Evolutionary conservation across 1,140 invertebrate species (phyloP).

Genomic region (Leptopilina boulardi): DNA sequence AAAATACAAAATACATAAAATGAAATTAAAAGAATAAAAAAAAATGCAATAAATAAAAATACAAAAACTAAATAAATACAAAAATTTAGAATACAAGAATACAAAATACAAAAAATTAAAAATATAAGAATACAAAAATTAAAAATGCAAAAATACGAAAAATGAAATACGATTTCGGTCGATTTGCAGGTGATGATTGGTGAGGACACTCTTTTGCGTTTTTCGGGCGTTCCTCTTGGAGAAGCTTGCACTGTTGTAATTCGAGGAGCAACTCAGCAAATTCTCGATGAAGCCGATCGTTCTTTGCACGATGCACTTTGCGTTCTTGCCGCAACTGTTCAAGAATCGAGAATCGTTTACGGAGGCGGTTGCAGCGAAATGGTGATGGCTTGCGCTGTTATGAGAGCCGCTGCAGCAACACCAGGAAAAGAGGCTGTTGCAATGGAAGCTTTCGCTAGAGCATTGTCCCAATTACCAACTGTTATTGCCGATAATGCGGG

Average conservation of each 20-base stretch:
- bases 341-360: constrained; percentile 92
- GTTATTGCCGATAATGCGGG: constrained; percentile 99
- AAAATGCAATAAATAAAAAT: too few relatives aligned
- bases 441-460: constrained; percentile 96
- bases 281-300: constrained; percentile 98
- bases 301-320: constrained; percentile 99
- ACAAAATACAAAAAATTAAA: neutral
- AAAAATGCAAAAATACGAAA: neutral
- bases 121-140: neutral
- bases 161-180: constrained; percentile 7
- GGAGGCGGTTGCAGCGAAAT: constrained; percentile 97
- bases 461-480: constrained; percentile 92
- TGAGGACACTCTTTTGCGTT: constrained; percentile 96
- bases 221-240: constrained; percentile 95
- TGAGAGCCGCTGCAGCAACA: constrained; percentile 89
- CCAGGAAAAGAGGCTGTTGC: constrained; percentile 98
- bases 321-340: constrained; percentile 96
- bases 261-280: constrained; percentile 99
- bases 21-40: neutral
- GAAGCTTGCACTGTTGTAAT: constrained; percentile 98
- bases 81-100: neutral
- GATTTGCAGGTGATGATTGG: constrained; percentile 91
- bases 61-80: too few relatives aligned
- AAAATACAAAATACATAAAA: constrained; percentile 11
- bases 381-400: constrained; percentile 96